phyloP scores from a whole-genome alignment of 2,888 invertebrate genomes.

The Cheilosia pagana region DNA sequence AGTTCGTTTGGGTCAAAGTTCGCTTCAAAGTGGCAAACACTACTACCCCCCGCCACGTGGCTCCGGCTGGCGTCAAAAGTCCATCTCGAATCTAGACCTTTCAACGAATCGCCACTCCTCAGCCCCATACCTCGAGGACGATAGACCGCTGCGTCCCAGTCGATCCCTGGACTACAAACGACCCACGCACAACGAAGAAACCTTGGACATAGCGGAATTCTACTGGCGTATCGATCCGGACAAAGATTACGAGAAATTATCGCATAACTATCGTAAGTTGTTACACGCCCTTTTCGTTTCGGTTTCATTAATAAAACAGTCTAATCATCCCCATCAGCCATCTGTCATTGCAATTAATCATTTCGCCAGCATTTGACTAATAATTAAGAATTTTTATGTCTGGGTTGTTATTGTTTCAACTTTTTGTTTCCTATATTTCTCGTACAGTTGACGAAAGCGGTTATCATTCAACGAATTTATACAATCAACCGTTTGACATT shows the following conservation, averaged over 20 bases:
- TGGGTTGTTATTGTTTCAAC: conserved; percentile 26
- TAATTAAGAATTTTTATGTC: conserved; percentile 19
- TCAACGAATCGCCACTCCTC: conserved; percentile 83
- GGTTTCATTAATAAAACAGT: not conserved
- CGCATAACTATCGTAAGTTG: conserved; percentile 69
- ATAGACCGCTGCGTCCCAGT: conserved; percentile 81
- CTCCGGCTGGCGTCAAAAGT: conserved; percentile 84
- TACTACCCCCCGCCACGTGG: conserved; percentile 80
- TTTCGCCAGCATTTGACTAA: conserved; percentile 25
- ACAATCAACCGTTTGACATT: conserved; percentile 79
- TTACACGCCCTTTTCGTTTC: not conserved
- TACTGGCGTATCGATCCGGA: conserved; percentile 83
- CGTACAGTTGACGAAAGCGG: conserved; percentile 77
- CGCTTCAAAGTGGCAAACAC: conserved; percentile 78
- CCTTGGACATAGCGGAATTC: conserved; percentile 81
- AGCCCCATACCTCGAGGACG: conserved; percentile 76
- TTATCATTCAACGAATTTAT: conserved; percentile 78
- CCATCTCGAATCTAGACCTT: conserved; percentile 85
- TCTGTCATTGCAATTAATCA: conserved; percentile 36
- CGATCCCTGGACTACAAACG: conserved; percentile 82
- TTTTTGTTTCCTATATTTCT: conserved; percentile 9
- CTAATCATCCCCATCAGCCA: conserved; percentile 11
- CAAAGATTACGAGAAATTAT: conserved; percentile 77
- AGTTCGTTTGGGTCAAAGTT: conserved; percentile 81
- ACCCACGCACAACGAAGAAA: conserved; percentile 80